Base-by-base conservation (phyloP, 2,113 vertebrate species). In the Plecotus auritus region DNA sequence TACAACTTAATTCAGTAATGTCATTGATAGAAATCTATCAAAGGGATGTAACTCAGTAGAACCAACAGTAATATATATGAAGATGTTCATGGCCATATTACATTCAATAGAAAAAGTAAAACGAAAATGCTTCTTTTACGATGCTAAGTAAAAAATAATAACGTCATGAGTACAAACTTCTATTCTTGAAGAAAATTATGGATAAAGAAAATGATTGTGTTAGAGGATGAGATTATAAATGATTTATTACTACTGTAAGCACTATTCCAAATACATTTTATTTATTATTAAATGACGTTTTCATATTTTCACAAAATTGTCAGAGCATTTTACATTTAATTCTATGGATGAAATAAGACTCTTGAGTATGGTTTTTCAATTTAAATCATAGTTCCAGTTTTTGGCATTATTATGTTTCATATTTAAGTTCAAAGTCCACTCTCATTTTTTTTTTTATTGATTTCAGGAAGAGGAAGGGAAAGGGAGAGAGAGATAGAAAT, bases 171-270 rank as follows among this genome's bases (percentile, higher is more conserved):
- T 49, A 30, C 16, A 92, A 81, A 20, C 6, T 45, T 96, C 9
- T 70, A 59, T 66, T 95, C 40, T 76, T 85, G 20, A 94, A 91
- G 42, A 72, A 85, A 95, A 85, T 86, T 76, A 88, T 42, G 28
- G 40, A 17, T 72, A 54, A 86, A 89, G 12, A 64, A 93, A 92
- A 70, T 26, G 40, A 11, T 74, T 66, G 1, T n/a, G 17, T 28
- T 18, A 28, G 22, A 54, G 23, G 10, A 12, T 56, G 22, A 17
- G 32, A 45, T 88, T 84, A 42, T 18, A 86, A 69, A 76, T 42
- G 4, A 35, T 54, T 73, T 80, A n/a, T 74, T 78, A 11, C 7
- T 56, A 40, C 22, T 9, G 18, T 16, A 4, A 54, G 8, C 20
- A 45, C 9, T 45, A 10, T 47, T 66, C 16, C 49, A 80, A 92